Percentiles rank a stretch among this genome's conserved stretches.
Evolutionary conservation across 2,888 invertebrate species (phyloP).

Genomic region (Pterostichus niger): DNA sequence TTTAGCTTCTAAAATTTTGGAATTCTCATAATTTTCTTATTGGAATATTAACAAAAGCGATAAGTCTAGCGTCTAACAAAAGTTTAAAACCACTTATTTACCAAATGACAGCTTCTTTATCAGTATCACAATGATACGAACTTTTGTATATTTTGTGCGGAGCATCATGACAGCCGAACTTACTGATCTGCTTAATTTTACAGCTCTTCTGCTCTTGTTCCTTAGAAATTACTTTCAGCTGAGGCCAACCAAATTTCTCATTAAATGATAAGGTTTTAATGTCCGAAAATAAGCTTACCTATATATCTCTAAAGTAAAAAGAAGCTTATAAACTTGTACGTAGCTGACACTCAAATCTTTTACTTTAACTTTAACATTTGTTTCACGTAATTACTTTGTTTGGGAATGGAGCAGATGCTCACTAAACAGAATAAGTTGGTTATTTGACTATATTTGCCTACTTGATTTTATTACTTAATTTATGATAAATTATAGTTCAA

Average conservation of each 20-base stretch:
- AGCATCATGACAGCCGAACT: not conserved
- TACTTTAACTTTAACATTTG: conserved; percentile 19
- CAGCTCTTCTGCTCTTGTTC: conserved; percentile 69
- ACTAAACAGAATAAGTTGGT: too few relatives aligned
- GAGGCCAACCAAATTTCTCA: conserved; percentile 74
- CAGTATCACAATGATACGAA: not conserved
- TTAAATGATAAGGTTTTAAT: conserved; percentile 75
- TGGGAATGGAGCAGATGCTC: too few relatives aligned
- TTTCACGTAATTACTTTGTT: too few relatives aligned
- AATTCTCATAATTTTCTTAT: too few relatives aligned
- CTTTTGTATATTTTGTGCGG: not conserved
- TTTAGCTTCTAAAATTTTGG: too few relatives aligned
- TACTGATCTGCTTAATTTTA: conserved; percentile 53
- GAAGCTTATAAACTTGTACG: conserved; percentile 73
- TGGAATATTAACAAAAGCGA: too few relatives aligned
- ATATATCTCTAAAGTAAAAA: conserved; percentile 72
- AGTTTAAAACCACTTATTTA: conserved; percentile 4
- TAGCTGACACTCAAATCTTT: not conserved
- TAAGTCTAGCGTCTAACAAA: not conserved
- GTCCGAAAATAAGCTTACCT: conserved; percentile 73
- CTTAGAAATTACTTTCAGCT: conserved; percentile 68
- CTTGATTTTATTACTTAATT: too few relatives aligned
- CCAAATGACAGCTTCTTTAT: conserved; percentile 7
- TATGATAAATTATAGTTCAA: too few relatives aligned
- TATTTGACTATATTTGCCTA: too few relatives aligned